A percentile compares a stretch with the other conserved stretches of the same genome.
Evolutionary conservation across 2,113 vertebrate genomes (phyloP).

Genomic region (Parus major): DNA sequence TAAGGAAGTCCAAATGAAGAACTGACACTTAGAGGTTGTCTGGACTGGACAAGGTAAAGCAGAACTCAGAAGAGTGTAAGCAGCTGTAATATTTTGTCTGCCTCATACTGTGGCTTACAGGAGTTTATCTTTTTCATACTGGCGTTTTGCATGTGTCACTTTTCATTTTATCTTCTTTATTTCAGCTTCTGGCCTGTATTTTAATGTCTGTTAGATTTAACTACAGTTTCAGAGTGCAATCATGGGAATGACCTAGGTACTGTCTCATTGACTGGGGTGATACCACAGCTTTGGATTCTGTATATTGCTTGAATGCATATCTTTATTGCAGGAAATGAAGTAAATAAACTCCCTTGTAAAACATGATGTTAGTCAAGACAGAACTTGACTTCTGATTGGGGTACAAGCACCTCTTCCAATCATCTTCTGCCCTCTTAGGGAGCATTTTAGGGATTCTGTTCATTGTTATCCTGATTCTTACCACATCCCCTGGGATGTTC

Average conservation of each 20-base stretch:
- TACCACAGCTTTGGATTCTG: neutral
- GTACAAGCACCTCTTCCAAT: neutral
- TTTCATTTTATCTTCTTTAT: neutral
- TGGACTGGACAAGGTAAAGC: neutral
- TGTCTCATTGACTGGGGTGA: neutral
- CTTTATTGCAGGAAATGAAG: neutral
- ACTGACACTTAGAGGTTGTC: neutral
- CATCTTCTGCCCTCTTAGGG: neutral
- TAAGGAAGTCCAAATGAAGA: neutral
- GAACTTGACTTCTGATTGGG: neutral
- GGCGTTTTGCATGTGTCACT: neutral
- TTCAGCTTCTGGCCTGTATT: neutral
- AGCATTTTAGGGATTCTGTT: neutral
- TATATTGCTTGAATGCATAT: neutral
- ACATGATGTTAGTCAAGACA: neutral
- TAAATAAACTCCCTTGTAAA: neutral
- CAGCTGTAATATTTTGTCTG: neutral
- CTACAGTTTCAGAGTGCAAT: neutral
- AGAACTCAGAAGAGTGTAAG: neutral
- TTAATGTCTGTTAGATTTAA: neutral
- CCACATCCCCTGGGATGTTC: neutral
- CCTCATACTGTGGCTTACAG: neutral
- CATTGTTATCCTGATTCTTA: neutral
- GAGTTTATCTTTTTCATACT: neutral
- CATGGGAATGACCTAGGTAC: neutral